A percentile compares a stretch with the other conserved stretches of the same genome.
Conservation (phyloP, 2,888 invertebrate species). For the Dyspetes luteomarginatus region DNA sequence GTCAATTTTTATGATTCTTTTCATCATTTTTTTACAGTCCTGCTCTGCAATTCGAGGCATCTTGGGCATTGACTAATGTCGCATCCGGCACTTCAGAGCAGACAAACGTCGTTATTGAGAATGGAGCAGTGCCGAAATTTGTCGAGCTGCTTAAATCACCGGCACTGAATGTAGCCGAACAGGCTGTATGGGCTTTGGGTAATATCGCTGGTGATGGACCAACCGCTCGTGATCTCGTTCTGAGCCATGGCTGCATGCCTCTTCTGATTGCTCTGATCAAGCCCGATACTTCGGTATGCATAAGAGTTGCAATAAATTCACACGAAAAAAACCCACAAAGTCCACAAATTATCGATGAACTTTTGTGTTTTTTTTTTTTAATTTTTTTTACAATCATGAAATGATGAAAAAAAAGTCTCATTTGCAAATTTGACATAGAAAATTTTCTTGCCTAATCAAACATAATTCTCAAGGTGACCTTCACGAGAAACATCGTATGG, state of each 20-base stretch:
- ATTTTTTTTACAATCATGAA: neutral
- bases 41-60: slow-evolving; percentile 95
- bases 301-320: neutral
- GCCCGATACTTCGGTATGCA: slow-evolving; percentile 85
- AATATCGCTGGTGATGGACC: slow-evolving; percentile 98
- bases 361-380: too few species aligned
- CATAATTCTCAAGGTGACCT: slow-evolving; percentile 80
- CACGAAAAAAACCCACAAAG: neutral
- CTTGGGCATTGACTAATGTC: slow-evolving; percentile 99
- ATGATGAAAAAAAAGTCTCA: neutral
- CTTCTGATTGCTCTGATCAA: slow-evolving; percentile 89
- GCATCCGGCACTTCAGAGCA: slow-evolving; percentile 97
- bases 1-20: neutral
- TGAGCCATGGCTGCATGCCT: slow-evolving; percentile 89
- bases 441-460: slow-evolving; percentile 2
- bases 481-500: slow-evolving; percentile 95
- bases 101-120: slow-evolving; percentile 93
- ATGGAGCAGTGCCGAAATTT: slow-evolving; percentile 94
- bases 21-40: slow-evolving; percentile 85
- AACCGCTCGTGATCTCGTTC: slow-evolving; percentile 91
- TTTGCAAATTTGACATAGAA: slow-evolving; percentile 7
- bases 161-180: slow-evolving; percentile 91
- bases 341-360: too few species aligned
- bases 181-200: slow-evolving; percentile 98
- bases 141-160: slow-evolving; percentile 89